A percentile compares a stretch with the other conserved stretches of the same genome.
Evolutionary conservation across 1,140 invertebrate species (phyloP).

Genomic region (Caerostris darwini): DNA sequence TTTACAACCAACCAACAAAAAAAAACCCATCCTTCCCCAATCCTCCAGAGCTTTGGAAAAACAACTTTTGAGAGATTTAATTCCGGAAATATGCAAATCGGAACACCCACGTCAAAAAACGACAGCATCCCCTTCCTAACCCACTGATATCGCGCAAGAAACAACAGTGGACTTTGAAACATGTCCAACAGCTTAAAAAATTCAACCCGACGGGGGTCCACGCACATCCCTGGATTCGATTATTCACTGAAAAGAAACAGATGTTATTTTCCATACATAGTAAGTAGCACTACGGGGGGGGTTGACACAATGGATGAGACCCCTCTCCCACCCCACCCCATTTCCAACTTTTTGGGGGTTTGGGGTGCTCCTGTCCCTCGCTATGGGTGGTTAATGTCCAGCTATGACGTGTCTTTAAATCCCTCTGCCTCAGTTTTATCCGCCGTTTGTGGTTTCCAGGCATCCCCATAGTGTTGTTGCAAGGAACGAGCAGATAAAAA

Average conservation of each 20-base stretch:
- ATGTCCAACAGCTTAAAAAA: conserved; percentile 20
- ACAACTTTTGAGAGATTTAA: conserved; percentile 67
- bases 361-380: conserved; percentile 36
- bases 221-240: conserved; percentile 40
- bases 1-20: no score
- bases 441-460: conserved; percentile 27
- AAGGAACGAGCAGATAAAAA: not conserved
- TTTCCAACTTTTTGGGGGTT: not conserved
- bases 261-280: conserved; percentile 71
- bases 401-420: conserved; percentile 70
- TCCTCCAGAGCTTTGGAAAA: not conserved
- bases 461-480: not conserved
- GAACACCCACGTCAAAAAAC: conserved; percentile 1
- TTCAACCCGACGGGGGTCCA: conserved; percentile 27
- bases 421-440: conserved; percentile 58
- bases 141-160: conserved; percentile 31
- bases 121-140: not conserved
- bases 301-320: conserved; percentile 40
- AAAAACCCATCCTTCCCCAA: not conserved
- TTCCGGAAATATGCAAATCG: conserved; percentile 73
- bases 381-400: conserved; percentile 68
- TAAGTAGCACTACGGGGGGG: conserved; percentile 10
- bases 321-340: not conserved
- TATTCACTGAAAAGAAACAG: conserved; percentile 71
- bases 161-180: not conserved